Percentiles rank a stretch among this genome's conserved stretches.
These are phyloP conservation scores for Calosoma granatense DNA, from an alignment of 1,140 invertebrate genomes.

Conservation along the genomic window DNA sequence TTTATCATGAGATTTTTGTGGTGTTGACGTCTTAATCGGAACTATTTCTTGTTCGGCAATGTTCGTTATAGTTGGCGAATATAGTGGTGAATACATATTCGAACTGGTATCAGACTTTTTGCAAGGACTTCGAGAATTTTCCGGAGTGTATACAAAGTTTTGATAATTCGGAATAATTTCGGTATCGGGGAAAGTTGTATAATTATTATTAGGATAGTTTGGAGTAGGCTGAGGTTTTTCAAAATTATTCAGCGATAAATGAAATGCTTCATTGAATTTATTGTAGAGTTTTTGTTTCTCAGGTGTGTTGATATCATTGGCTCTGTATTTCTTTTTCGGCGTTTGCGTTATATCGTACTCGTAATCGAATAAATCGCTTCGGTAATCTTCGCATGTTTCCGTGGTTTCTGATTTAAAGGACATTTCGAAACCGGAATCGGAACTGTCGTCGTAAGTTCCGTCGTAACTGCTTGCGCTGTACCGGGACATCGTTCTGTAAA, in stretches of 20 bases:
- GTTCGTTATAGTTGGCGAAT: background rate
- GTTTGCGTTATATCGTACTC: constrained; percentile 18
- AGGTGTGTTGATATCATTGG: constrained; percentile 13
- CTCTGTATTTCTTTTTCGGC: constrained; percentile 9
- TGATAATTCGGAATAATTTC: background rate
- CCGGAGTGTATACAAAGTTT: background rate
- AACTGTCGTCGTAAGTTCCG: constrained; percentile 26
- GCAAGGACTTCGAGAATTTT: background rate
- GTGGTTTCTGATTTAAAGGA: constrained; percentile 33
- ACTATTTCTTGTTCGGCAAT: background rate
- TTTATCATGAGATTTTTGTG: constrained; percentile 36
- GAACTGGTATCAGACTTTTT: background rate
- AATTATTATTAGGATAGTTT: background rate
- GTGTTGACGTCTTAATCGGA: constrained; percentile 23
- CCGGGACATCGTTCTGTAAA: constrained; percentile 12
- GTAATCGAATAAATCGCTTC: constrained; percentile 24
- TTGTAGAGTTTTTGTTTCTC: constrained; percentile 27
- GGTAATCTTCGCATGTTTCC: constrained; percentile 22
- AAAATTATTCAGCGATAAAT: constrained; percentile 17
- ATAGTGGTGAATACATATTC: background rate
- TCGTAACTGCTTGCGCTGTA: constrained; percentile 16
- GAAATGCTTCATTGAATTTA: constrained; percentile 28
- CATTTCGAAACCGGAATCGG: constrained; percentile 33
- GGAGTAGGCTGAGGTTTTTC: background rate
- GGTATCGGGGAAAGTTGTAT: constrained; percentile 3